A percentile compares a stretch with the other conserved stretches of the same genome.
Conservation (phyloP, 2,888 invertebrate species). For the Drosophila testacea region DNA sequence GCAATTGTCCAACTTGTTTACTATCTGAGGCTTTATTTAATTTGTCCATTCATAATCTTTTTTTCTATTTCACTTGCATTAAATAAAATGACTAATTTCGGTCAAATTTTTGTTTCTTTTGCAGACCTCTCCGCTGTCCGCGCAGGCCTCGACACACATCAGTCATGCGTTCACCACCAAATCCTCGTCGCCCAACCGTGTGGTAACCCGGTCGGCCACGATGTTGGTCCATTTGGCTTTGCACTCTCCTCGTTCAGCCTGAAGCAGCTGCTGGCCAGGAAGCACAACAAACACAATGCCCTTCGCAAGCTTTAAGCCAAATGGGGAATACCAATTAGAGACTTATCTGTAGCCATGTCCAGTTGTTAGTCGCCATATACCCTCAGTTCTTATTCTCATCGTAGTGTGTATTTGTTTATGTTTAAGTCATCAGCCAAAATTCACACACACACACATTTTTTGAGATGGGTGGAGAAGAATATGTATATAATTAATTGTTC, state of each 20-base stretch:
- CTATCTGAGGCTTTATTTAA: neutral
- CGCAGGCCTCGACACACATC: constrained; percentile 63
- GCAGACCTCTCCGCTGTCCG: constrained; percentile 63
- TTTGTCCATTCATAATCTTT: neutral
- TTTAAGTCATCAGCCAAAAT: constrained; percentile 45
- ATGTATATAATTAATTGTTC: constrained; percentile 48
- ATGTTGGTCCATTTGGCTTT: constrained; percentile 87
- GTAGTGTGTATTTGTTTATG: constrained; percentile 54
- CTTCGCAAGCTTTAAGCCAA: constrained; percentile 77
- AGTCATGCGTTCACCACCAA: constrained; percentile 66
- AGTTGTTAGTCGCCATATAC: constrained; percentile 15
- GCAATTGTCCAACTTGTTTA: constrained; percentile 60
- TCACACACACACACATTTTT: constrained; percentile 4
- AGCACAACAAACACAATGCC: constrained; percentile 68
- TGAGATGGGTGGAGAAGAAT: constrained; percentile 28
- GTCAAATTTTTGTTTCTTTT: constrained; percentile 22
- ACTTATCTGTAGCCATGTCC: constrained; percentile 34
- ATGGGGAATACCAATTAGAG: constrained; percentile 1
- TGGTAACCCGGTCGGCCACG: constrained; percentile 87
- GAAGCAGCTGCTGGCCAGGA: constrained; percentile 87
- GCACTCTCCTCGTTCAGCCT: constrained; percentile 88
- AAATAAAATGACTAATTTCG: neutral
- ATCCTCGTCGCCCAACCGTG: constrained; percentile 85
- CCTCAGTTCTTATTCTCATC: constrained; percentile 27
- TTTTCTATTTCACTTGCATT: no score